Evolutionary conservation across 1,140 invertebrate species (phyloP).

Genomic region (Neodiprion pinetum): DNA sequence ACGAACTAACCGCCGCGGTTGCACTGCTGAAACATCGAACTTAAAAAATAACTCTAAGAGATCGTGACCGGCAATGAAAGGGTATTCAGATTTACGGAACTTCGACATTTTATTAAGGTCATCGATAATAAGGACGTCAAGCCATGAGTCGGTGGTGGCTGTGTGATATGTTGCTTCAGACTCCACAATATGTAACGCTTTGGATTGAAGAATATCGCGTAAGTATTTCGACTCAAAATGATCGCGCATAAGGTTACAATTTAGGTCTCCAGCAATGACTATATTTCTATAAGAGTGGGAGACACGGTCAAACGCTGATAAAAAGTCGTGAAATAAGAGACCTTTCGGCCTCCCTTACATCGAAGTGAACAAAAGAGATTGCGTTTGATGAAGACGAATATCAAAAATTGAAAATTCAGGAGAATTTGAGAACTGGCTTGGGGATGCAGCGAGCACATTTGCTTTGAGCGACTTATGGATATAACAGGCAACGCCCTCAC

Average conservation of each 20-base stretch:
- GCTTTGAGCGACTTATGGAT: background rate
- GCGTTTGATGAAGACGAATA: background rate
- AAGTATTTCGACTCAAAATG: background rate
- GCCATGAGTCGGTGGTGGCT: background rate
- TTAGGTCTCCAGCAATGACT: background rate
- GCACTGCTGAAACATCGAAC: background rate
- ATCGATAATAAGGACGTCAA: background rate
- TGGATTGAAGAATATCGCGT: background rate
- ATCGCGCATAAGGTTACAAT: background rate
- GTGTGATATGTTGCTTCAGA: background rate
- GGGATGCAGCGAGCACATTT: background rate
- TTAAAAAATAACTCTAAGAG: background rate
- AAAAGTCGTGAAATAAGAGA: background rate
- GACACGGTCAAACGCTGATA: background rate
- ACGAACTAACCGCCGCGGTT: background rate
- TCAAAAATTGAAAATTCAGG: background rate
- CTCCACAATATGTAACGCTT: background rate
- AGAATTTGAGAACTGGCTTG: background rate
- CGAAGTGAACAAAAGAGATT: too few relatives aligned
- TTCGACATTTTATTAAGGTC: background rate
- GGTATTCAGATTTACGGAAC: background rate
- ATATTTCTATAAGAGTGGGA: background rate
- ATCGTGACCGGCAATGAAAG: slow-evolving; percentile 3
- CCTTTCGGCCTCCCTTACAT: too few relatives aligned
- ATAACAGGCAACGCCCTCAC: background rate